These are phyloP conservation scores for Sardina pilchardus DNA, from an alignment of 2,113 vertebrate genomes.

Conservation along the genomic window DNA sequence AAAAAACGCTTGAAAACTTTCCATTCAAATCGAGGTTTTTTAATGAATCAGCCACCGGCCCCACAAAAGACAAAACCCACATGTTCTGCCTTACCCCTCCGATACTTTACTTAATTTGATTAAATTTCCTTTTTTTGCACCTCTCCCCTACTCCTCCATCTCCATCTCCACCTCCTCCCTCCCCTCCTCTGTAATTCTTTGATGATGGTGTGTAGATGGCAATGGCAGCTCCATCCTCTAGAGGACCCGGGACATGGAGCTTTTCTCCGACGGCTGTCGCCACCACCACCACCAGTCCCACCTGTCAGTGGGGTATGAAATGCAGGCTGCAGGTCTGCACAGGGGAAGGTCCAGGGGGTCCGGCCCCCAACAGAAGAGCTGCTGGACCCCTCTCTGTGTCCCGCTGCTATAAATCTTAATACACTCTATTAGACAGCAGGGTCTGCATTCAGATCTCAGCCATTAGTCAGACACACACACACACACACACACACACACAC, in stretches of 20 bases:
- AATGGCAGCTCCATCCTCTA: background rate
- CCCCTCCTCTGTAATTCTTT: background rate
- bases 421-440: slow-evolving; percentile 58
- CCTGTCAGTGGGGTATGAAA: slow-evolving; percentile 57
- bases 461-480: slow-evolving; percentile 48
- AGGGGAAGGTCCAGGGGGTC: background rate
- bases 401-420: slow-evolving; percentile 65
- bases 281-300: slow-evolving; percentile 45
- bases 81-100: background rate
- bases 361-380: slow-evolving; percentile 53
- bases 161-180: background rate
- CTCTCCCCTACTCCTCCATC: background rate
- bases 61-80: background rate
- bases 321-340: slow-evolving; percentile 37
- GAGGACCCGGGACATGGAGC: background rate
- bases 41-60: background rate
- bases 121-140: background rate
- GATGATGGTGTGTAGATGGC: background rate
- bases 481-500: background rate
- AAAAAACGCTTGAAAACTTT: background rate
- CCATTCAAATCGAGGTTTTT: slow-evolving; percentile 2
- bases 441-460: slow-evolving; percentile 55
- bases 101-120: slow-evolving; percentile 2
- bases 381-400: slow-evolving; percentile 48
- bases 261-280: slow-evolving; percentile 19